A percentile compares a stretch with the other conserved stretches of the same genome.
phyloP scores from a whole-genome alignment of 2,888 invertebrate species.

The Synergus umbraculus region DNA sequence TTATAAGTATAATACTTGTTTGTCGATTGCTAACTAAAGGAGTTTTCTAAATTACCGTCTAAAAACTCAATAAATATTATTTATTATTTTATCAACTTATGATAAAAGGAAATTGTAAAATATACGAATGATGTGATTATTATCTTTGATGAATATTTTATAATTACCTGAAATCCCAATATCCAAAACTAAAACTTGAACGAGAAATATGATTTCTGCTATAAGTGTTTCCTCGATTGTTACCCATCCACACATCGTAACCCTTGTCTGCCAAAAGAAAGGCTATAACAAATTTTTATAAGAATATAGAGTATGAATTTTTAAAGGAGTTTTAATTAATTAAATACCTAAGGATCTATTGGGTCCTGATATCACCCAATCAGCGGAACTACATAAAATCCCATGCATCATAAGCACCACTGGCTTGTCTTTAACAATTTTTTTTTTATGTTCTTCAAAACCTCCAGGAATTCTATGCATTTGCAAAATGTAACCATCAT shows the following conservation, averaged over 20 bases:
- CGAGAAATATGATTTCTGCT: slow-evolving; percentile 73
- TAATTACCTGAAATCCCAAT: slow-evolving; percentile 61
- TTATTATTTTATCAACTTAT: neutral
- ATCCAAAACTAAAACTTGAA: slow-evolving; percentile 60
- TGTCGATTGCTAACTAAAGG: neutral
- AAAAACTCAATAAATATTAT: too few relatives aligned
- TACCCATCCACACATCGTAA: slow-evolving; percentile 78
- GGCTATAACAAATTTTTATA: slow-evolving; percentile 2
- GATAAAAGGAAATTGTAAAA: neutral
- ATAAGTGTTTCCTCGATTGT: slow-evolving; percentile 79
- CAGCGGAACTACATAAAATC: slow-evolving; percentile 60
- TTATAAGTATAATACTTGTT: neutral
- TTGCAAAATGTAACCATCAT: slow-evolving; percentile 43
- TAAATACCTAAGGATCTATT: slow-evolving; percentile 59
- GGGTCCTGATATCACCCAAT: slow-evolving; percentile 63
- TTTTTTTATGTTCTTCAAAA: too few relatives aligned
- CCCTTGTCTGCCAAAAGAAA: slow-evolving; percentile 48
- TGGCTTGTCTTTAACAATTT: too few relatives aligned
- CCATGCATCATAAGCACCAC: slow-evolving; percentile 56
- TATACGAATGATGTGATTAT: neutral
- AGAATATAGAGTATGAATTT: too few relatives aligned
- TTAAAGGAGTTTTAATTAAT: too few relatives aligned
- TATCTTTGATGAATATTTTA: neutral
- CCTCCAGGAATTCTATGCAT: slow-evolving; percentile 48
- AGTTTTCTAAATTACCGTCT: too few relatives aligned